Evolutionary conservation across 2,888 invertebrate species (phyloP), one percentile per base, ranked within the genome.

Genomic region (Nipponacmea schrenckii): DNA sequence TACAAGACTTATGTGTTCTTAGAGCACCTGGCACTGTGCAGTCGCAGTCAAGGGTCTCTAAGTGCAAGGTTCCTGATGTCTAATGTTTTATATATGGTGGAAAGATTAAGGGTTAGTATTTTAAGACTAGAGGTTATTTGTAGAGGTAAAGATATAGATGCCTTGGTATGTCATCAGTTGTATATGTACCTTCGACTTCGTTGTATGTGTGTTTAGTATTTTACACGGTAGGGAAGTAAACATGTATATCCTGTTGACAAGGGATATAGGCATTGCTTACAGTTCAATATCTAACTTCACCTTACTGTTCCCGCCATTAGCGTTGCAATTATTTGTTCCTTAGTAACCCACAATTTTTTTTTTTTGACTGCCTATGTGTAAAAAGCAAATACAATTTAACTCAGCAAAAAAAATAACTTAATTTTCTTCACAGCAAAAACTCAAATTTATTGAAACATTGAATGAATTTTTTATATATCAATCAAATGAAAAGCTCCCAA

Each of bases 191-290:
- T 64, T 65, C 27, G 70, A 50, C 66, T 62, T 62, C 27, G 62
- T 48, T 48, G 64, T 48, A 44, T 70, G 70, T 70, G 70, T 74
- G 39, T 46, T 64, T 62, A 74, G 74, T 66, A 68, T 74, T 74
- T 73, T 67, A 66, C 69, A 31, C 45, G 64, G 50, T 44, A 27
- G 46, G 65, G 64, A 46, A 56, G 74, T 68, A 71, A 74, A 74
- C 74, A 74, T 39, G 63, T 71, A 70, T 74, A 74, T 74, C 74
- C 74, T 74, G 74, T 74, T 71, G 50, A 74, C 74, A 45, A 39
- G 44, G 56, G 68, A 44, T n/a, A 56, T 56, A 56, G 56, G 56
- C 56, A 56, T 56, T 56, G 56, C 56, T 56, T 24, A 56, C 56
- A 20, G 56, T 56, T 56, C 56, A 56, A 56, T 56, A 56, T 24